Base-by-base conservation (phyloP, 2,113 vertebrate species). In the Eulemur rufifrons region DNA sequence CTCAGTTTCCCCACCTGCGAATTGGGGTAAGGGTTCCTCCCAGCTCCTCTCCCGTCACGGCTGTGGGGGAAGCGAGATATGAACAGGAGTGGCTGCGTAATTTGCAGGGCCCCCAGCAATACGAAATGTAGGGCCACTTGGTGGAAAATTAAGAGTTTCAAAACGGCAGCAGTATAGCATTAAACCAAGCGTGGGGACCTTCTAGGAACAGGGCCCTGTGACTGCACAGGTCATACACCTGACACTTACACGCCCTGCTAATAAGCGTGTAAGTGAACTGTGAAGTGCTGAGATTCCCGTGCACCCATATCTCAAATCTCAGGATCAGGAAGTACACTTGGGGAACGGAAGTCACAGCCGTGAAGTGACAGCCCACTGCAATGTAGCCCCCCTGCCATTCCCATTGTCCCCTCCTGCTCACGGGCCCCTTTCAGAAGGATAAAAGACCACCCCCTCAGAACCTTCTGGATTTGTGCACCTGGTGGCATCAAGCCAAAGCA, bases 161-260 rank as follows among this genome's bases (percentile, higher is more conserved):
- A 29, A 37, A 37, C 0, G 6, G 8, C 37, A 17, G 34, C 9
- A 32, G 1, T 20, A 0, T 5, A 1, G 29, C 0, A 0, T 42
- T 37, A 63, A 69, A 32, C 10, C 37, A 20, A 34, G 34, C 3
- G 0, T n/a, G 23, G 17, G 10, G 34, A 17, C 21, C 20, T 18
- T 17, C 76, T 37, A 5, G 15, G 89, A 45, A 13, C 4, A 2
- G 39, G 25, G 42, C 3, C 21, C 21, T 11, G 10, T 23, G 8
- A 5, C 39, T 0, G 20, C 18, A 0, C 17, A 13, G 59, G 61
- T 4, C 34, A 3, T 42, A 11, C 0, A 0, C 32, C 0, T 7
- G n/a, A 34, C 20, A 1, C 13, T 52, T 1, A 52, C 20, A 5
- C 52, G 14, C 82, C 81, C 45, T 54, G 37, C 37, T 39, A 3